phyloP scores from a whole-genome alignment of 1,140 invertebrate genomes.

The Venturia canescens region DNA sequence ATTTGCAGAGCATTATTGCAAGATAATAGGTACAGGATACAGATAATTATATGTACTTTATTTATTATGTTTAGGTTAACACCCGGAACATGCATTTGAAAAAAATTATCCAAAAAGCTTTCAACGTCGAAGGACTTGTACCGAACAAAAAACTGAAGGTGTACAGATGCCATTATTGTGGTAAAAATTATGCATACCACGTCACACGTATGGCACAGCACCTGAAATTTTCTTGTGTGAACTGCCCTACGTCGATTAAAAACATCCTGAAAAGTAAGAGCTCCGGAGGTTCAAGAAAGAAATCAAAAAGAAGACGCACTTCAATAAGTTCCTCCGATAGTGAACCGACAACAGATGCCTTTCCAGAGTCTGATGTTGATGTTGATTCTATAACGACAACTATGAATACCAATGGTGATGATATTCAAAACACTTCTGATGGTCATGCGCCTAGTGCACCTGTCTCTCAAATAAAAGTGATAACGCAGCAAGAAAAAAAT shows the following conservation, averaged over 20 bases:
- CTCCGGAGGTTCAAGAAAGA: neutral
- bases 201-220: conserved; percentile 38
- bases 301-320: conserved; percentile 11
- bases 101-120: conserved; percentile 16
- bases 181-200: conserved; percentile 32
- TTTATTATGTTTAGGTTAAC: conserved; percentile 27
- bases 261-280: conserved; percentile 21
- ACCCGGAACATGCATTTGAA: conserved; percentile 27
- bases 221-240: conserved; percentile 5
- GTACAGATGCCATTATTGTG: conserved; percentile 27
- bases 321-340: conserved; percentile 35
- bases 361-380: conserved; percentile 13
- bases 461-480: neutral
- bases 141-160: conserved; percentile 31
- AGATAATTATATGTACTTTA: conserved; percentile 12
- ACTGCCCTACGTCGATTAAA: conserved; percentile 25
- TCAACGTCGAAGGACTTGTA: conserved; percentile 14
- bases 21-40: neutral
- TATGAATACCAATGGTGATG: neutral
- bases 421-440: conserved; percentile 16
- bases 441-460: neutral
- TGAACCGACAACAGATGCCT: neutral
- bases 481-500: neutral
- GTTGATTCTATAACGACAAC: neutral
- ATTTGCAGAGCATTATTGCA: neutral